phyloP scores from a whole-genome alignment of 2,797 vertebrate species.

The Parambassis ranga region DNA sequence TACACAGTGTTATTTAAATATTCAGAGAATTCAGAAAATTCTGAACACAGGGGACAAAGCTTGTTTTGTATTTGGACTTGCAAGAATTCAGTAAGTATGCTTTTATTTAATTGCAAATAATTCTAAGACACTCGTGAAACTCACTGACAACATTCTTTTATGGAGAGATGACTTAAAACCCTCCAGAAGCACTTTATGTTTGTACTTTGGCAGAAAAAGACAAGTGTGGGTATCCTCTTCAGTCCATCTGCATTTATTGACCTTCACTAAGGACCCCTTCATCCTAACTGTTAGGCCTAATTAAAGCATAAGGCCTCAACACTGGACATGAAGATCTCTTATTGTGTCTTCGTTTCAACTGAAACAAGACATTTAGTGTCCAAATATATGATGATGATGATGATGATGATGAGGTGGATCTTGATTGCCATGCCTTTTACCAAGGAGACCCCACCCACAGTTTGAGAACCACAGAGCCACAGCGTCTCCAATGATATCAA shows the following conservation, averaged over 20 bases:
- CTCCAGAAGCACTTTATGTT: not conserved
- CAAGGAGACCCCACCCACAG: not conserved
- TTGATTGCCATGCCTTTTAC: no score
- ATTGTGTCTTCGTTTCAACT: no score
- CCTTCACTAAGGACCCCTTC: not conserved
- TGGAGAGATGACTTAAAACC: not conserved
- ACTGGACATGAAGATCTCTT: not conserved
- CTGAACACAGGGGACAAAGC: no score
- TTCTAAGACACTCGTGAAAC: no score
- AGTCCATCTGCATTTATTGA: not conserved
- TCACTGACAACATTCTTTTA: not conserved
- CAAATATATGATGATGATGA: not conserved
- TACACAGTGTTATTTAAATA: no score
- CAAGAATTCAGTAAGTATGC: no score
- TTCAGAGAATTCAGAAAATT: no score
- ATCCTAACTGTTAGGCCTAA: no score
- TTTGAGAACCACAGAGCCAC: not conserved
- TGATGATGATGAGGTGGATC: not conserved
- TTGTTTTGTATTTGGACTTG: no score
- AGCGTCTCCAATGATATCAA: not conserved
- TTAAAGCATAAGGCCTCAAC: not conserved
- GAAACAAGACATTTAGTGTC: not conserved
- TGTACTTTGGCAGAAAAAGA: not conserved
- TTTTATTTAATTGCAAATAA: no score
- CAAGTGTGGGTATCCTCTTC: not conserved